A percentile compares a stretch with the other conserved stretches of the same genome.
Conservation (phyloP, 2,888 invertebrate species). For the Copidosoma aretas region DNA sequence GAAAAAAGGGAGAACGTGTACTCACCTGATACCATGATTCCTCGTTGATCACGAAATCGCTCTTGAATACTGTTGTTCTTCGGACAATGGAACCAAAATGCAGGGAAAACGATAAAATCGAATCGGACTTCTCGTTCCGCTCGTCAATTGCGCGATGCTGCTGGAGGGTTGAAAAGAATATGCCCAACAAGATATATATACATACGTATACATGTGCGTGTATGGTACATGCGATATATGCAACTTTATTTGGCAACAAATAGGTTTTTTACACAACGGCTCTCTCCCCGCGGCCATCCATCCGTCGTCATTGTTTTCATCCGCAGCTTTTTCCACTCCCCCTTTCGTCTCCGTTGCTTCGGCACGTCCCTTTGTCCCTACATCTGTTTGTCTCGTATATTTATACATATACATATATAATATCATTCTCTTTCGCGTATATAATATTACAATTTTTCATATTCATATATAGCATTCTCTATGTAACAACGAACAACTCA, state of each 20-base stretch:
- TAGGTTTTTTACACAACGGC: conserved; percentile 11
- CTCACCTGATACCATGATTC: no score
- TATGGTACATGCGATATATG: conserved; percentile 35
- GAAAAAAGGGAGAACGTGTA: no score
- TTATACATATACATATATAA: conserved; percentile 5
- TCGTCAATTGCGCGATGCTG: no score
- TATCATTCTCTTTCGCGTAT: conserved; percentile 23
- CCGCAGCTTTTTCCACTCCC: background rate
- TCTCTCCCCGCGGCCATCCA: no score
- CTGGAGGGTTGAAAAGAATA: conserved; percentile 6
- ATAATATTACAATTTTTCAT: conserved; percentile 32
- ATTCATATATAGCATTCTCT: conserved; percentile 19
- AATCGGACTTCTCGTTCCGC: no score
- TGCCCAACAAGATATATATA: conserved; percentile 23
- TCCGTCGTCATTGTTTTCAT: no score
- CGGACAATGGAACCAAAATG: no score
- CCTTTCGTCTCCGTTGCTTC: conserved; percentile 9
- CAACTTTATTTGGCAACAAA: conserved; percentile 41
- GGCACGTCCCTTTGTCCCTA: background rate
- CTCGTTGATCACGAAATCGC: no score
- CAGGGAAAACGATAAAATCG: no score
- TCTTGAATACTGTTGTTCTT: no score
- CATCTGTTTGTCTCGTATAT: conserved; percentile 4
- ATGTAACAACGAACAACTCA: conserved; percentile 23
- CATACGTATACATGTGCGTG: conserved; percentile 23